Evolutionary conservation across 2,888 invertebrate species (phyloP).

Genomic region (Megalurothrips usitatus): DNA sequence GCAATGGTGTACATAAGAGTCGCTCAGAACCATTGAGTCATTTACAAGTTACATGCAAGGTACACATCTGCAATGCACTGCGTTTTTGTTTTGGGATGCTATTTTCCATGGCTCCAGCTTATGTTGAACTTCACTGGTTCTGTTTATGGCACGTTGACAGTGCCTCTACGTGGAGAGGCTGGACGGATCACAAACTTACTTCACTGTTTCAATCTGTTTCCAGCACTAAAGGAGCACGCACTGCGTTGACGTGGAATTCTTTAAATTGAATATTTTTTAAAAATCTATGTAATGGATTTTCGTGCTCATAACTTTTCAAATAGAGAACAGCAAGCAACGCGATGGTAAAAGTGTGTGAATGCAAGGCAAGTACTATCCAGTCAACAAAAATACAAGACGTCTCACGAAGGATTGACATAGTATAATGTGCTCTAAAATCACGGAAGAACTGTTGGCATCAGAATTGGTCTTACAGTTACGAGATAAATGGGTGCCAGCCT

Average conservation of each 20-base stretch:
- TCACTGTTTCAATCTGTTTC: neutral
- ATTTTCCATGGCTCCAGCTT: no score
- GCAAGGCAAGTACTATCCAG: no score
- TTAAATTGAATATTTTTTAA: no score
- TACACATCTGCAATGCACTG: no score
- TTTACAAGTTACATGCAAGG: no score
- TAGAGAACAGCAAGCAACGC: neutral
- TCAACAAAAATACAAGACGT: neutral
- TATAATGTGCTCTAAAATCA: neutral
- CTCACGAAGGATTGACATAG: neutral
- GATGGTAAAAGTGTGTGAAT: no score
- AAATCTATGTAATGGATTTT: no score
- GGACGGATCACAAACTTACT: conserved; percentile 14
- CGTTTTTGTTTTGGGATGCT: no score
- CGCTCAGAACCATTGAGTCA: no score
- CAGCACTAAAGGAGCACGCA: neutral
- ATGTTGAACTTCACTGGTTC: no score
- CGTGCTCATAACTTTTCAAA: neutral
- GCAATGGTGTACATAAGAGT: no score
- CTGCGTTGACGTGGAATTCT: no score
- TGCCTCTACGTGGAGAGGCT: conserved; percentile 19
- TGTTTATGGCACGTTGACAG: conserved; percentile 1
- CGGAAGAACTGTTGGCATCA: neutral
- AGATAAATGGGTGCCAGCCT: neutral
- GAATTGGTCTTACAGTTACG: neutral